Percentiles rank a stretch among this genome's conserved stretches.
phyloP scores from a whole-genome alignment of 2,888 invertebrate species.

The Pharmacophagus antenor region DNA sequence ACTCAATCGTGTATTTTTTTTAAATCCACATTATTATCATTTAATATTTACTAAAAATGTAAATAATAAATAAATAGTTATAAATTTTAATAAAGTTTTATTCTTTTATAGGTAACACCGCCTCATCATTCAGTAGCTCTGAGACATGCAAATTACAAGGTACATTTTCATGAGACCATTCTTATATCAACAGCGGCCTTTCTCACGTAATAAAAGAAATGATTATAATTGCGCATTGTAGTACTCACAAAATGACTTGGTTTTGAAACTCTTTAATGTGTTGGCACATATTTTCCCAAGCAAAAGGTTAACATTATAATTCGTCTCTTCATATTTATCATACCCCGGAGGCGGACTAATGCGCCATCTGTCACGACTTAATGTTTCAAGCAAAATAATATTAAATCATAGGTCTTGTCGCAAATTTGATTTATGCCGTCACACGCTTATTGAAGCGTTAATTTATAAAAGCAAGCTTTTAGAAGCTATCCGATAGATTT shows the following conservation, averaged over 20 bases:
- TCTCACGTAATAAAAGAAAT: constrained; percentile 29
- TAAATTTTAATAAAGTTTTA: background rate
- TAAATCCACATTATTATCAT: no score
- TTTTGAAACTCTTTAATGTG: constrained; percentile 50
- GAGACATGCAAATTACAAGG: constrained; percentile 13
- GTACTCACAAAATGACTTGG: constrained; percentile 40
- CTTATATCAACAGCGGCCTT: constrained; percentile 24
- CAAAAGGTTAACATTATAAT: constrained; percentile 65
- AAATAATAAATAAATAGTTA: background rate
- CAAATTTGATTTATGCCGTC: constrained; percentile 16
- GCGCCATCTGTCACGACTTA: constrained; percentile 18
- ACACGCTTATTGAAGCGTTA: constrained; percentile 6
- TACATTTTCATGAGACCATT: constrained; percentile 24
- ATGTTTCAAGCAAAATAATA: constrained; percentile 16
- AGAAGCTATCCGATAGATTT: background rate
- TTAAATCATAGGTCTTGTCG: constrained; percentile 16
- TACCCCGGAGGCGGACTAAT: constrained; percentile 8
- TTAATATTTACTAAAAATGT: no score
- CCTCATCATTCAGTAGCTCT: background rate
- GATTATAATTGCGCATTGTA: constrained; percentile 32
- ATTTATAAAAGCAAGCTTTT: background rate
- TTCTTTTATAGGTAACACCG: constrained; percentile 24
- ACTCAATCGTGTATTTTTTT: no score
- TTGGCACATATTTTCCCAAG: constrained; percentile 54
- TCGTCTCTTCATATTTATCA: constrained; percentile 35